Conservation (phyloP, 2,888 invertebrate species). For the Nomada fucata region DNA sequence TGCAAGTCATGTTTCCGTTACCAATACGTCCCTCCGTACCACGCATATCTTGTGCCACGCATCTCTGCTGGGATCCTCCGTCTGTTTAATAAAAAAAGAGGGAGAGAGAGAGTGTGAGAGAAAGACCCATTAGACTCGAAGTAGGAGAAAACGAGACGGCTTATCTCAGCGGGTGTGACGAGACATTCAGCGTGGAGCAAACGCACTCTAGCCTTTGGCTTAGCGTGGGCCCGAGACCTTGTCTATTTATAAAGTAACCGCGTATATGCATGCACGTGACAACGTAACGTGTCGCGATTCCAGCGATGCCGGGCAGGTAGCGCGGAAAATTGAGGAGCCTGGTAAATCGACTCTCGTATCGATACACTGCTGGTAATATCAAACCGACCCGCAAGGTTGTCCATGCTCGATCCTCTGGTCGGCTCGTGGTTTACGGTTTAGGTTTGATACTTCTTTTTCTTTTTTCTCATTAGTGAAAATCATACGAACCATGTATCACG, state of each 20-base stretch:
- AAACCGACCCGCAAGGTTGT: conserved; percentile 31
- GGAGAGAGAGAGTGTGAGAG: neutral
- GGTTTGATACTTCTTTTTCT: neutral
- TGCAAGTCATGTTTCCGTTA: conserved; percentile 36
- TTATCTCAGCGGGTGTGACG: conserved; percentile 70
- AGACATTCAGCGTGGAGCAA: conserved; percentile 62
- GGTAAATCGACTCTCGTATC: conserved; percentile 29
- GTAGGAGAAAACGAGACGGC: conserved; percentile 6
- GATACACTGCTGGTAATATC: conserved; percentile 34
- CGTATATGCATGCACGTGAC: conserved; percentile 64
- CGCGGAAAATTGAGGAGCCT: conserved; percentile 34
- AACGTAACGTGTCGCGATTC: conserved; percentile 35
- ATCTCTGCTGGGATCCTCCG: conserved; percentile 11
- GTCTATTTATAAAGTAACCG: conserved; percentile 79
- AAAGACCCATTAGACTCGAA: neutral
- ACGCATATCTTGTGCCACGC: conserved; percentile 32
- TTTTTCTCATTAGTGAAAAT: too few relatives aligned
- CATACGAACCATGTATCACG: too few relatives aligned
- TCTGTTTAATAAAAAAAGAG: neutral
- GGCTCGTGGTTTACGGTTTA: neutral
- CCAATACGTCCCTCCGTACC: neutral
- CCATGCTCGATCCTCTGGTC: neutral
- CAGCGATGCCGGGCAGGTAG: conserved; percentile 35
- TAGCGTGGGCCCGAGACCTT: conserved; percentile 78
- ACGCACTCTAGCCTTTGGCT: conserved; percentile 72